A percentile compares a stretch with the other conserved stretches of the same genome.
These are phyloP conservation scores for Calyptomena viridis DNA, from an alignment of 2,113 vertebrate genomes.

Conservation along the genomic window DNA sequence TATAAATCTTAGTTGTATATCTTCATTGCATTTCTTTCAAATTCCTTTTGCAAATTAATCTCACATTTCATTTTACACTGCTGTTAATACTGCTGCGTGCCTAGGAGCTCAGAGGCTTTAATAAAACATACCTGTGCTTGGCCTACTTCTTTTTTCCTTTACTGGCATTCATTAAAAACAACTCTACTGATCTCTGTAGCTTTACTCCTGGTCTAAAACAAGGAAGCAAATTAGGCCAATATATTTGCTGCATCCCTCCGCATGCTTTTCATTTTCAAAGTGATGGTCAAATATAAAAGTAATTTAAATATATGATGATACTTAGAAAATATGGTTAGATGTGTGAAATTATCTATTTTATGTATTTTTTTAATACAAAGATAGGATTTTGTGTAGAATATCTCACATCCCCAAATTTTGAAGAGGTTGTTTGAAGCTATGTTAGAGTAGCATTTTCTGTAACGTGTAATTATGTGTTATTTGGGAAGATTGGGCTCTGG, in stretches of 20 bases:
- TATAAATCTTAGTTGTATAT: neutral
- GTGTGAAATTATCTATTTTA: neutral
- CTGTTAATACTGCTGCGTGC: neutral
- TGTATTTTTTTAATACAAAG: neutral
- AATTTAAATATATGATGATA: neutral
- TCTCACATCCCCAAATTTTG: neutral
- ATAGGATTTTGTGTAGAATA: neutral
- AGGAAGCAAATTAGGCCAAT: neutral
- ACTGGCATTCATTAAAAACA: neutral
- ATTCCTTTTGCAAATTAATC: neutral
- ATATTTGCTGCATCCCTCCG: neutral
- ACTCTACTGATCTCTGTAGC: neutral
- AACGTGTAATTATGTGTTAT: neutral
- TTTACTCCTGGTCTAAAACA: neutral
- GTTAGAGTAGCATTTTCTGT: neutral
- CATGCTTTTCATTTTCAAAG: neutral
- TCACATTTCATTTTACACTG: neutral
- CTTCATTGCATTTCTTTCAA: neutral
- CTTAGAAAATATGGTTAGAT: neutral
- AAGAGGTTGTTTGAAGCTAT: neutral
- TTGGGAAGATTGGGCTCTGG: neutral
- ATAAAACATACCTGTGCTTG: constrained; percentile 19
- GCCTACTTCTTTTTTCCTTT: neutral
- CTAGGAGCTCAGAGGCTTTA: neutral
- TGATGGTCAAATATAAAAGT: neutral